Base-by-base conservation (phyloP, 1,140 invertebrate species). In the Tribolium madens region DNA sequence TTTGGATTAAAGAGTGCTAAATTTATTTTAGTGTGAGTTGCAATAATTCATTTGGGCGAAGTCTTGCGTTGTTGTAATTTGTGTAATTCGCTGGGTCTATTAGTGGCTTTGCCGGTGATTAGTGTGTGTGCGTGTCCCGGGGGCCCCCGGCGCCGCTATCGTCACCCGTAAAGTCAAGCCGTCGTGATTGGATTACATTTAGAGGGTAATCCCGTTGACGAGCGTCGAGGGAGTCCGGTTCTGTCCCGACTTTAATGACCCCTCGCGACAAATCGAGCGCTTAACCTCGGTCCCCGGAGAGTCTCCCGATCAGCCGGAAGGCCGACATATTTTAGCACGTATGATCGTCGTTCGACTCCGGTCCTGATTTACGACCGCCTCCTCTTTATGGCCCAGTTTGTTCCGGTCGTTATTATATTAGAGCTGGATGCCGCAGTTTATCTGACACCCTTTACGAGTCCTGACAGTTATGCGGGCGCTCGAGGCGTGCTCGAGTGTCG, bases 321-420 rank as follows among this genome's bases (percentile, higher is more conserved):
- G 33, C 76, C 52, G 72, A 83, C 83, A 83, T 81, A 84, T 83
- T 84, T 84, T 79, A 82, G 78, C 79, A 74, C 75, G 73, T 75
- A 72, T 75, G 73, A 75, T 78, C 64, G 70, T 73, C 60, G 69
- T 70, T 72, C 70, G 74, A 52, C 48, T 76, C 64, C 77, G 46
- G 47, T 6, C 68, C 71, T 76, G 78, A 79, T 79, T 79, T 79
- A 79, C 75, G 60, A 68, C 21, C 71, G 52, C 53, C 70, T 75
- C 74, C 73, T 73, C 71, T 88, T 89, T 89, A 89, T 88, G 86
- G 87, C 85, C 86, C 84, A 87, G 87, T 89, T 88, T 87, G 87
- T 88, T 88, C 87, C 87, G 87, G 84, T 86, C 87, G 87, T 88
- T 88, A 88, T 89, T 89, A 87, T 89, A 88, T 88, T 88, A 89